Percentiles rank a stretch among this genome's conserved stretches.
phyloP scores from a whole-genome alignment of 2,888 invertebrate species.

The Physocephala rufipes region DNA sequence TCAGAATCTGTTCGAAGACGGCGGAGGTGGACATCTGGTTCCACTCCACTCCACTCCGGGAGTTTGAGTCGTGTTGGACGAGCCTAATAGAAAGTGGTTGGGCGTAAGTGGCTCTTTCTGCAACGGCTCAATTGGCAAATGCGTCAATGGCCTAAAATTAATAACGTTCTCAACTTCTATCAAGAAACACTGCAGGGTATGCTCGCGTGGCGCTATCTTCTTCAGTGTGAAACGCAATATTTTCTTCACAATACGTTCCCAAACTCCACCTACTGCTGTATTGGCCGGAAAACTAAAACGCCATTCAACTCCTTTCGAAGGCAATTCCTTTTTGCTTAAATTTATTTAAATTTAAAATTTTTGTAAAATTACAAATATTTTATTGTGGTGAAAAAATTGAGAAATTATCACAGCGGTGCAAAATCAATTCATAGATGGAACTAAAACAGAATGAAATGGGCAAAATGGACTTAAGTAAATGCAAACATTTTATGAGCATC shows the following conservation, averaged over 20 bases:
- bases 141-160: conserved; percentile 35
- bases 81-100: conserved; percentile 40
- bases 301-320: no score
- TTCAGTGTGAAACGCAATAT: conserved; percentile 40
- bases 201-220: conserved; percentile 35
- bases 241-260: conserved; percentile 40
- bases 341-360: no score
- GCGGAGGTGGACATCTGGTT: conserved; percentile 26
- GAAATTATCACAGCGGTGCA: no score
- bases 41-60: conserved; percentile 21
- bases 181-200: no score
- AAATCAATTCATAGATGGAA: no score
- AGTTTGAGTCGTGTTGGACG: conserved; percentile 29
- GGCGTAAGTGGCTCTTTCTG: conserved; percentile 41
- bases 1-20: conserved; percentile 41
- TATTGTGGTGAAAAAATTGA: no score
- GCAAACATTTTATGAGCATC: no score
- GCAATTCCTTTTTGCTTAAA: no score
- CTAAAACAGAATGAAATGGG: no score
- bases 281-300: conserved; percentile 12
- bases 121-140: conserved; percentile 22
- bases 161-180: conserved; percentile 41
- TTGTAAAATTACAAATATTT: no score
- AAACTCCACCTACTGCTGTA: conserved; percentile 16
- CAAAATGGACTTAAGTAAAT: no score